Conservation (phyloP, 2,797 vertebrate species). For the Apogon talboti region DNA sequence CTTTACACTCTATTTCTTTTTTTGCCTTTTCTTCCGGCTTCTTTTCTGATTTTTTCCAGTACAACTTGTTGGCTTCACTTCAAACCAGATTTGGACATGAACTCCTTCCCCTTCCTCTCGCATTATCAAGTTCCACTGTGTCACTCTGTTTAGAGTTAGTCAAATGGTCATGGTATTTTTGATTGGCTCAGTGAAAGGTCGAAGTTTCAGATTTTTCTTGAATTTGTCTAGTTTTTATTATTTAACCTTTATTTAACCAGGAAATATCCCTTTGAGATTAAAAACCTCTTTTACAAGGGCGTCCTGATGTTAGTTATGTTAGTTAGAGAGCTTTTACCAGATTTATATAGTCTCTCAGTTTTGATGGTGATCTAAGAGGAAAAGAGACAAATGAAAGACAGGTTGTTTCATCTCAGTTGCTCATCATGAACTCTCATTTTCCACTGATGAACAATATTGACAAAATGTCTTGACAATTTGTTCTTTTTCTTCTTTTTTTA, state of each 20-base stretch:
- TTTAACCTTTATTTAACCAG: too few species aligned
- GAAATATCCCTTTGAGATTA: too few species aligned
- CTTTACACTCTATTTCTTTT: conserved; percentile 1
- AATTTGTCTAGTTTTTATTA: conserved; percentile 2
- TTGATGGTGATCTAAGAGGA: conserved; percentile 17
- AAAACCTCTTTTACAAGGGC: too few species aligned
- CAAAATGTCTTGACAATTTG: background rate
- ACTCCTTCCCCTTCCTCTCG: conserved; percentile 20
- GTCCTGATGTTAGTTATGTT: too few species aligned
- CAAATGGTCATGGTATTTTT: conserved; percentile 17
- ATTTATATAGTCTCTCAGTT: conserved; percentile 3
- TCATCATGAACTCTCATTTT: conserved; percentile 17
- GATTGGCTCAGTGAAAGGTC: conserved; percentile 22
- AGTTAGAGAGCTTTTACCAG: conserved; percentile 7
- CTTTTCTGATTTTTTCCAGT: conserved; percentile 11
- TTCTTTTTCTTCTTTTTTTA: too few species aligned
- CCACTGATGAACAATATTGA: background rate
- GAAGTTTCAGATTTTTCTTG: conserved; percentile 15
- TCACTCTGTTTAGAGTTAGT: conserved; percentile 28
- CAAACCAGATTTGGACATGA: conserved; percentile 23
- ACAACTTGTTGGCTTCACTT: conserved; percentile 27
- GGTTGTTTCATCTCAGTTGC: conserved; percentile 1
- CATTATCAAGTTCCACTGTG: conserved; percentile 43
- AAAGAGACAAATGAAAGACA: conserved; percentile 26
- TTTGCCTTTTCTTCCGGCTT: background rate